A percentile compares a stretch with the other conserved stretches of the same genome.
phyloP scores from a whole-genome alignment of 2,113 vertebrate genomes.

The Neomonachus schauinslandi region DNA sequence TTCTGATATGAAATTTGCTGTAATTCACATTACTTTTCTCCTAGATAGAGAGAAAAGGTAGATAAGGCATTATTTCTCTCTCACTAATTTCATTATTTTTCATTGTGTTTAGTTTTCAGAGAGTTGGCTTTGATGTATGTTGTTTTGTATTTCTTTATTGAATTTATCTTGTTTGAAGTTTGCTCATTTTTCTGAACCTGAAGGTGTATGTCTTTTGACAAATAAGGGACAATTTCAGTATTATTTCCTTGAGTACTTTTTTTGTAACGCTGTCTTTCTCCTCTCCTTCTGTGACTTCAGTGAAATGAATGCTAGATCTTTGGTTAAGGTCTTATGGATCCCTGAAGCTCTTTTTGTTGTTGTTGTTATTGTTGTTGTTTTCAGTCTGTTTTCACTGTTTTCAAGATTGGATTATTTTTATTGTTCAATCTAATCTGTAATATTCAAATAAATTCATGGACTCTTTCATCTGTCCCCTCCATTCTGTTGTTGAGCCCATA shows the following conservation, averaged over 20 bases:
- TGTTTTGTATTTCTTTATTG: neutral
- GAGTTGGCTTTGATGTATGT: neutral
- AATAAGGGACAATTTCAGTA: neutral
- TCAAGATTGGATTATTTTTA: neutral
- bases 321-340: neutral
- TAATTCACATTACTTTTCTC: neutral
- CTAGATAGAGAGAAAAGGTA: neutral
- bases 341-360: neutral
- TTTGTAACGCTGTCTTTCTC: neutral
- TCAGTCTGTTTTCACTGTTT: neutral
- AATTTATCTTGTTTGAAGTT: neutral
- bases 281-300: neutral
- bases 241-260: neutral
- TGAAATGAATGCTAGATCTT: neutral
- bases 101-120: neutral
- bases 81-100: neutral
- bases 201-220: neutral
- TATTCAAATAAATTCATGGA: neutral
- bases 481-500: neutral
- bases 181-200: neutral
- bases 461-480: neutral
- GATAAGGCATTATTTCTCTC: neutral
- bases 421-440: neutral
- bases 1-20: neutral
- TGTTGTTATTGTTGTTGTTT: neutral